Conservation (phyloP, 1,140 invertebrate genomes). For the Planococcus citri region DNA sequence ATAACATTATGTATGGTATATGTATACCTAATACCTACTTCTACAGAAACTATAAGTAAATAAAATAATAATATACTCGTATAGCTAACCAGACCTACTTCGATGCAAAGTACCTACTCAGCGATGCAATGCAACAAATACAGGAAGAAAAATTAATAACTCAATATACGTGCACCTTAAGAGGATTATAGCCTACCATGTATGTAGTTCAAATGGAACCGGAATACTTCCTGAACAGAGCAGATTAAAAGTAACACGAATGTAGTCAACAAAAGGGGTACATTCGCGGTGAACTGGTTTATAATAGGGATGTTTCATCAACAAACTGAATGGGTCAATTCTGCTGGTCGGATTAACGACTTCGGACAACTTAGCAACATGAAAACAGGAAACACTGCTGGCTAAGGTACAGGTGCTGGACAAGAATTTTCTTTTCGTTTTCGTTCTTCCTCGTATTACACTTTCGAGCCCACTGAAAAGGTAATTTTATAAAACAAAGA, state of each 20-base stretch:
- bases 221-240: not conserved
- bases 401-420: not conserved
- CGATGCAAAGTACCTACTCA: too few species aligned
- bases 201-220: not conserved
- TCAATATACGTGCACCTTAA: not conserved
- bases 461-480: not conserved
- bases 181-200: not conserved
- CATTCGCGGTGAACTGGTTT: not conserved
- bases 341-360: slow-evolving; percentile 5
- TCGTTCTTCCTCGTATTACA: not conserved
- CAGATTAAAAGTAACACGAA: too few species aligned
- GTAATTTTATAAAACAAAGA: slow-evolving; percentile 7
- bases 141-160: too few species aligned
- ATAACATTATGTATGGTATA: too few species aligned
- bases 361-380: not conserved
- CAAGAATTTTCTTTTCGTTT: too few species aligned
- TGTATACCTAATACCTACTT: too few species aligned
- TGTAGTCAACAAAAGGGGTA: not conserved
- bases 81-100: too few species aligned
- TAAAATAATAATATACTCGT: too few species aligned
- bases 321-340: not conserved
- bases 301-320: not conserved
- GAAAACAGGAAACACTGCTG: not conserved
- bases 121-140: too few species aligned
- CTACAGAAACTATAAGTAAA: too few species aligned